Evolutionary conservation across 2,113 vertebrate species (phyloP), one percentile per base, ranked within the genome.

Genomic region (Delphinapterus leucas): DNA sequence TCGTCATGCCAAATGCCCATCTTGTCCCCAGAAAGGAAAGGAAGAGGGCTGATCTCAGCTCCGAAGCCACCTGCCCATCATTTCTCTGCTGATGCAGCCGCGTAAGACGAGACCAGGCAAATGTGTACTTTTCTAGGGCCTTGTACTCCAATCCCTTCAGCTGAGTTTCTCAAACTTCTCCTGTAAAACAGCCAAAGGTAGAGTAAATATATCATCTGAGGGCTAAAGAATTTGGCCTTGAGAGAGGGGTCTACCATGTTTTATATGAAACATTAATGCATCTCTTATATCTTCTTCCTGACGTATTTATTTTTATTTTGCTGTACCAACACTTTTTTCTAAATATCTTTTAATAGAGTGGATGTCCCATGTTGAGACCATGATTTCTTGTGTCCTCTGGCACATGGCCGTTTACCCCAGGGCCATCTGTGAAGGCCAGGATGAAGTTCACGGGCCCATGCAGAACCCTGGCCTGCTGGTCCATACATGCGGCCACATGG

Each of bases 401-500:
- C 38, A 47, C 13, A 8, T 33, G 44, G 5, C 17, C 58, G 17
- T 55, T 93, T 71, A 33, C 28, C 36, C 13, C 3, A n/a, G 21
- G 41, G 6, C 20, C n/a, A 1, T 28, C 68, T 58, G 9, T 41
- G 60, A 85, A 44, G n/a, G 36, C 41, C 84, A 80, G 20, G 4
- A 21, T 41, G 67, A 31, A 63, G 49, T 5, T 17, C 49, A 17
- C 1, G 1, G 31, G 3, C 25, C 28, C 67, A 12, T 31, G 31
- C 2, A n/a, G 31, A 82, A 44, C 2, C 23, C 74, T 49, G 26
- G 7, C 33, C 20, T 44, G 1, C n/a, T 73, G 38, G 9, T 36
- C 25, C 21, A 3, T 4, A 5, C 18, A 0, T 61, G 26, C 17
- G 11, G 0, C 31, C 53, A 8, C 33, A 1, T 8, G 17, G 5